These are phyloP conservation scores for Uloborus diversus DNA, from an alignment of 1,140 invertebrate species.

Conservation along the genomic window DNA sequence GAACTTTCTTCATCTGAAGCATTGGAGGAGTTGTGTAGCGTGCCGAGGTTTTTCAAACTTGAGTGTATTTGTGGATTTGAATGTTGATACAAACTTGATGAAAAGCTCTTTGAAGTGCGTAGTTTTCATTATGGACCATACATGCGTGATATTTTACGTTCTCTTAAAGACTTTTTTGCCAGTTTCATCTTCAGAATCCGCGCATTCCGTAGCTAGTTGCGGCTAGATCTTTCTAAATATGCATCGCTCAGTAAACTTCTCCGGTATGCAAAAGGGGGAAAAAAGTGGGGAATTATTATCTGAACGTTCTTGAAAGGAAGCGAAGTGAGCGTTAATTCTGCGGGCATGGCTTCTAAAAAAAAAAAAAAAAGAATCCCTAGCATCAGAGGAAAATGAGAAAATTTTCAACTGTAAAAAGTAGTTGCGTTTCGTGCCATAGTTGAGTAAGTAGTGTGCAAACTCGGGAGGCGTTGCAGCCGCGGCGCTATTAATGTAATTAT, in stretches of 20 bases:
- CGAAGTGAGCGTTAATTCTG: slow-evolving; percentile 46
- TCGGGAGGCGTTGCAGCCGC: slow-evolving; percentile 4
- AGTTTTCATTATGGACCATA: slow-evolving; percentile 4
- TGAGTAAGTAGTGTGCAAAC: slow-evolving; percentile 44
- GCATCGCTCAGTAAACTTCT: neutral
- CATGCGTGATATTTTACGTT: slow-evolving; percentile 8
- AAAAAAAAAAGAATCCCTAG: neutral
- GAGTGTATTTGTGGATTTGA: neutral
- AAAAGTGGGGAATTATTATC: slow-evolving; percentile 34
- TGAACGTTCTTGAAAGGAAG: slow-evolving; percentile 42
- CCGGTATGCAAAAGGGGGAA: neutral
- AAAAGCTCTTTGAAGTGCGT: slow-evolving; percentile 1
- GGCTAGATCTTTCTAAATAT: neutral
- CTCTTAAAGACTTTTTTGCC: neutral
- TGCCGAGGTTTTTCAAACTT: neutral
- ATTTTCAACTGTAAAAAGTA: slow-evolving; percentile 54
- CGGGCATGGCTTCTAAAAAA: slow-evolving; percentile 18
- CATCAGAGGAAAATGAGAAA: slow-evolving; percentile 51
- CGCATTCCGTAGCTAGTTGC: slow-evolving; percentile 11
- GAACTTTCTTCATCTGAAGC: too few species aligned
- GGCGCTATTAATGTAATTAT: slow-evolving; percentile 55
- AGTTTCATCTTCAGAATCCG: neutral
- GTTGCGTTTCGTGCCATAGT: slow-evolving; percentile 46
- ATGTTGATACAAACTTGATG: neutral
- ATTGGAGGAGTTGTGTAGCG: too few species aligned